Evolutionary conservation across 37 sponge, comb jelly and placozoan genomes (phyloP), one percentile per base, ranked within the genome.

Genomic region (Hexactinellida sp.): DNA sequence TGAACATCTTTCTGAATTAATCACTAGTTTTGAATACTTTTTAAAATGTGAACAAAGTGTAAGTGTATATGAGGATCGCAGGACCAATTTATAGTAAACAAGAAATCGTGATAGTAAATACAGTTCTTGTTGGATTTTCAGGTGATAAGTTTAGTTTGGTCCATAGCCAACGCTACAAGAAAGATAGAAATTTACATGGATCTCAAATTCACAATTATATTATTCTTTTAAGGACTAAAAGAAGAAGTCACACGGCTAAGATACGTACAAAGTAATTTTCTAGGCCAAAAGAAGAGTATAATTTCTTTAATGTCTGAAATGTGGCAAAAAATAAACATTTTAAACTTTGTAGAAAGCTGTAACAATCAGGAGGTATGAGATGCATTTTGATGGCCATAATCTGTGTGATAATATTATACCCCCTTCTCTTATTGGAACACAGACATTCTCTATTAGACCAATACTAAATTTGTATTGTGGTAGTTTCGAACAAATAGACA

Each of bases 231-330:
- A 32, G 76, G 52, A 16, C n/a, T n/a, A 63, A 63, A 63, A 32
- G 76, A 63, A 63, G 76, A 63, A 32, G 76, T 63, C 5, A 63
- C 76, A 3, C 13, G 76, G 76, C 21, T 63, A 28, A 63, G 76
- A 10, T 63, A 63, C 16, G 52, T 28, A 63, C 76, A 63, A 63
- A 63, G 76, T 28, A 5, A 23, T 63, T 63, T 63, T 63, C 34
- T 63, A 63, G 76, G 34, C 76, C 76, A 63, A 63, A 63, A 63
- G 76, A 63, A 63, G 76, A 63, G 32, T 63, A 63, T n/a, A 63
- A 63, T n/a, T 63, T 25, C 30, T 63, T 23, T 63, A 63, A n/a
- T 63, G 76, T n/a, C 5, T 32, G 76, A 63, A 28, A 10, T 25
- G 21, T 10, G 21, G 76, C 28, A 63, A 63, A 63, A 28, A n/a